Evolutionary conservation across 2,888 invertebrate species (phyloP).

Genomic region (Aleiodes leptofemur): DNA sequence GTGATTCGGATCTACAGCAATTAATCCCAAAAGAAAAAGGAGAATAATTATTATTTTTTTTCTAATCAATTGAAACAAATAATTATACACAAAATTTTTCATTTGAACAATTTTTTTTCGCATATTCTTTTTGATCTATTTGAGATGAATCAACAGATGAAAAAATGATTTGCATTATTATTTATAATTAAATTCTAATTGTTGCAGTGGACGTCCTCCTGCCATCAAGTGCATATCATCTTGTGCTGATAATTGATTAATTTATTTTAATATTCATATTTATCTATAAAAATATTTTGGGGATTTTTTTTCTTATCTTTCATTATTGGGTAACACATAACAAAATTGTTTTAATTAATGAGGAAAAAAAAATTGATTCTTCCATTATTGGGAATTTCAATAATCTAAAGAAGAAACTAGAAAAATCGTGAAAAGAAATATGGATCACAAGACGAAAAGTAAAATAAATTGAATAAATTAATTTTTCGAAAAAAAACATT

Average conservation of each 20-base stretch:
- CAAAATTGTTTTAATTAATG: slow-evolving; percentile 4
- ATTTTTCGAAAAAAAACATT: slow-evolving; percentile 3
- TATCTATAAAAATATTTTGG: slow-evolving; percentile 30
- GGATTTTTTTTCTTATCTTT: neutral
- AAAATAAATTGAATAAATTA: neutral
- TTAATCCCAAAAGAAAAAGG: slow-evolving; percentile 41
- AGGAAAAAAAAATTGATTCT: neutral
- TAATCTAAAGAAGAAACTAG: slow-evolving; percentile 18
- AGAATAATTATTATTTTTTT: slow-evolving; percentile 13
- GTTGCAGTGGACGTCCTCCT: slow-evolving; percentile 72
- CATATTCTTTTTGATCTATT: slow-evolving; percentile 5
- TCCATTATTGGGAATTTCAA: slow-evolving; percentile 5
- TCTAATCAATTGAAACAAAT: slow-evolving; percentile 3
- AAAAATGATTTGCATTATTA: slow-evolving; percentile 41
- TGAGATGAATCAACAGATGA: slow-evolving; percentile 33
- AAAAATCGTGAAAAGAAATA: neutral
- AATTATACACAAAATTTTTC: neutral
- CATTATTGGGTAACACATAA: slow-evolving; percentile 16
- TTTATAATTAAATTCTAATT: slow-evolving; percentile 54
- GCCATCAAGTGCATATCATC: slow-evolving; percentile 71
- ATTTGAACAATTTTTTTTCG: slow-evolving; percentile 20
- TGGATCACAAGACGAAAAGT: neutral
- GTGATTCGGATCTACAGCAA: slow-evolving; percentile 72
- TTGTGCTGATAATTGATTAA: slow-evolving; percentile 72
- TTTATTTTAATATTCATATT: slow-evolving; percentile 63